These are phyloP conservation scores for Lepus americanus DNA, from an alignment of 2,113 vertebrate species.

Conservation along the genomic window DNA sequence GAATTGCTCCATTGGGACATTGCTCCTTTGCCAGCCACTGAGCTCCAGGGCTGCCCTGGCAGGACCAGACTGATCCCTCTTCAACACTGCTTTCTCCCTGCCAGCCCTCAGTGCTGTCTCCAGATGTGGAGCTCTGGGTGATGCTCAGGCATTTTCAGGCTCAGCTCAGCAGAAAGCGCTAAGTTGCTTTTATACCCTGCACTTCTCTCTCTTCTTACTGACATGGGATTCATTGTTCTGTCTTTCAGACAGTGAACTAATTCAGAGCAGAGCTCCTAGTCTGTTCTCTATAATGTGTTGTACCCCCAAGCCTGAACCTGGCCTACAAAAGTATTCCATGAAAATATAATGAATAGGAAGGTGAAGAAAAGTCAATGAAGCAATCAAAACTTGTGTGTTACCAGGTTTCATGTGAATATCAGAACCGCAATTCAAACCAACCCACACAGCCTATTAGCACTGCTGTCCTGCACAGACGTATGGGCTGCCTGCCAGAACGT, in stretches of 20 bases:
- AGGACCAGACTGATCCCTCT: not conserved
- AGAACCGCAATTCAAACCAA: not conserved
- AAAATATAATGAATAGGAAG: not conserved
- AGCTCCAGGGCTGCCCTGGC: not conserved
- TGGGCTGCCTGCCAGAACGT: not conserved
- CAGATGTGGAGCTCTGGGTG: no score
- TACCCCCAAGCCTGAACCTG: not conserved
- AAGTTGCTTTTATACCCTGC: not conserved
- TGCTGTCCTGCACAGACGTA: not conserved
- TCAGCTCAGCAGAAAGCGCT: not conserved
- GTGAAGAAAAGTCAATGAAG: not conserved
- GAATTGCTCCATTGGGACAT: not conserved
- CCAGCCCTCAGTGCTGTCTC: not conserved
- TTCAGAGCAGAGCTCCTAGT: not conserved
- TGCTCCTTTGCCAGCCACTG: not conserved
- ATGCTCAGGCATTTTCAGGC: not conserved
- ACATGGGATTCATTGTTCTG: not conserved
- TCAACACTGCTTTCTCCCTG: rapidly evolving
- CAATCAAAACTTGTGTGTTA: not conserved
- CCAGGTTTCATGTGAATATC: not conserved
- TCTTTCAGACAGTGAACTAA: not conserved
- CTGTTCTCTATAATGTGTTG: not conserved
- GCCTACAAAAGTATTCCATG: rapidly evolving
- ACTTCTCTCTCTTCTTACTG: not conserved
- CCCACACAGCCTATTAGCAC: rapidly evolving